A percentile compares a stretch with the other conserved stretches of the same genome.
Evolutionary conservation across 2,888 invertebrate genomes (phyloP).

Genomic region (Zaprionus bogoriensis): DNA sequence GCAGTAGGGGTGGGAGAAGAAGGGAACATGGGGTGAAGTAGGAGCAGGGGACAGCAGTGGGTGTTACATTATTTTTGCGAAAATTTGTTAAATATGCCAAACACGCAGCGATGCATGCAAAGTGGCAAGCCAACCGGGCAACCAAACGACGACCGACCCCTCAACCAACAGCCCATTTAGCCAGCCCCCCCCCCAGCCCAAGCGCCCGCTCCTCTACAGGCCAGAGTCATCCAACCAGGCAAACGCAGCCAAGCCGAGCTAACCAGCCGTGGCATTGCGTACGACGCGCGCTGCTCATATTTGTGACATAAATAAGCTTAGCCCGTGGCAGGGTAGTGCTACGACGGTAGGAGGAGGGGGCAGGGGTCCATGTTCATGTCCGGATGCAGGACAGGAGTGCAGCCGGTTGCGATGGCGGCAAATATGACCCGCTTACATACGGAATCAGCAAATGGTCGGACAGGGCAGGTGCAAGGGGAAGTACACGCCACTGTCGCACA

Average conservation of each 20-base stretch:
- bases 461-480: background rate
- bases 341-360: background rate
- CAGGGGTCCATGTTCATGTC: background rate
- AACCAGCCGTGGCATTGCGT: conserved; percentile 74
- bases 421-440: conserved; percentile 70
- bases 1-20: background rate
- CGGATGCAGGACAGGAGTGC: conserved; percentile 10
- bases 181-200: background rate
- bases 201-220: background rate
- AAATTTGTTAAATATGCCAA: conserved; percentile 78
- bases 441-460: conserved; percentile 22
- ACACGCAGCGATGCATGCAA: conserved; percentile 78
- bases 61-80: conserved; percentile 71
- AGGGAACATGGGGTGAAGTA: background rate
- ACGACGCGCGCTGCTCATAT: conserved; percentile 67
- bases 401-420: conserved; percentile 43
- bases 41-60: conserved; percentile 16
- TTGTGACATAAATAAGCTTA: conserved; percentile 78
- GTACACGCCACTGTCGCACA: conserved; percentile 26
- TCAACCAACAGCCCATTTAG: background rate
- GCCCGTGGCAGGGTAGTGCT: too few species aligned
- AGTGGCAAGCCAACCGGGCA: conserved; percentile 51
- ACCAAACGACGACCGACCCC: background rate
- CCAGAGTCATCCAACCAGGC: conserved; percentile 39
- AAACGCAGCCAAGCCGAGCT: conserved; percentile 42